A percentile compares a stretch with the other conserved stretches of the same genome.
Conservation (phyloP, 2,888 invertebrate genomes). For the Chalcosyrphus nemorum region DNA sequence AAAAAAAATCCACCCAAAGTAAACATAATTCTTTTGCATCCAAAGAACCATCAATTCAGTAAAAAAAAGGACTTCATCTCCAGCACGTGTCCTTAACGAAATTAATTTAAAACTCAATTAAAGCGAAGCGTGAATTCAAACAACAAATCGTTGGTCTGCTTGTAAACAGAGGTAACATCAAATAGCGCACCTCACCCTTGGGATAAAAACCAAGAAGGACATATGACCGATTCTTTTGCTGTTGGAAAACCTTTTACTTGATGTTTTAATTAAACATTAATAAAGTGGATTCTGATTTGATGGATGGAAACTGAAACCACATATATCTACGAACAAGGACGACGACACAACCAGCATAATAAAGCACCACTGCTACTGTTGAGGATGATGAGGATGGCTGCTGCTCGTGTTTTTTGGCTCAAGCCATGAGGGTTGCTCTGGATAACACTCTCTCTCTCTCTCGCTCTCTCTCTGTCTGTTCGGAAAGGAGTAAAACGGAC, state of each 20-base stretch:
- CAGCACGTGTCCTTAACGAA: slow-evolving; percentile 63
- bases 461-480: no score
- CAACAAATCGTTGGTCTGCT: slow-evolving; percentile 42
- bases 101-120: slow-evolving; percentile 70
- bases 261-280: slow-evolving; percentile 68
- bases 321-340: background rate
- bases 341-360: slow-evolving; percentile 18
- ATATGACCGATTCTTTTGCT: slow-evolving; percentile 23
- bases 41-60: background rate
- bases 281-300: slow-evolving; percentile 62
- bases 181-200: slow-evolving; percentile 39
- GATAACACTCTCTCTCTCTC: background rate
- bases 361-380: background rate
- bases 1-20: no score
- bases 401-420: background rate
- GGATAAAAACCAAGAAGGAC: slow-evolving; percentile 22
- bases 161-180: slow-evolving; percentile 48
- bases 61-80: background rate
- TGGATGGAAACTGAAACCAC: slow-evolving; percentile 24
- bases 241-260: slow-evolving; percentile 49
- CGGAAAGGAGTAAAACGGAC: slow-evolving; percentile 31
- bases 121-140: slow-evolving; percentile 56
- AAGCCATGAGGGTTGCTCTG: slow-evolving; percentile 19
- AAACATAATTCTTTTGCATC: no score
- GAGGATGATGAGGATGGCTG: slow-evolving; percentile 9